phyloP scores from a whole-genome alignment of 2,888 invertebrate species.

The Hydraecia micacea region DNA sequence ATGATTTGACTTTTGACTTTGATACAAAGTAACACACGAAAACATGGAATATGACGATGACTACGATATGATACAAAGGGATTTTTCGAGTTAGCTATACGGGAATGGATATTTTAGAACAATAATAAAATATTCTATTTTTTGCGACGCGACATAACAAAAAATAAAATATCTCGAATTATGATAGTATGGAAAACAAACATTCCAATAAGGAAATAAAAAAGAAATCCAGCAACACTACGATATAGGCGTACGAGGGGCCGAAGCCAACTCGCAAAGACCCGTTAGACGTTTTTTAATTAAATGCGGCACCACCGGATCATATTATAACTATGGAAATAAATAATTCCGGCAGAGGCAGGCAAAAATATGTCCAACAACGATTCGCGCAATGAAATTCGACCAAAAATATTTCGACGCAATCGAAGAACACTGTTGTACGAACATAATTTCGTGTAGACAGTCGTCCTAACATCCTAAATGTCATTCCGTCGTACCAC shows the following conservation, averaged over 20 bases:
- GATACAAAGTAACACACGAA: not conserved
- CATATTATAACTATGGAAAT: not conserved
- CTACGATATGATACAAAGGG: too few relatives aligned
- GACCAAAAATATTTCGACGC: conserved; percentile 14
- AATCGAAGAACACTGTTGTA: not conserved
- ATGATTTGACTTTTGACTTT: too few relatives aligned
- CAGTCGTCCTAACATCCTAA: conserved; percentile 19
- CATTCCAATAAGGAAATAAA: not conserved
- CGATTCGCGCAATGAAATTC: conserved; percentile 12
- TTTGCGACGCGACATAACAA: not conserved
- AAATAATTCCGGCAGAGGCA: not conserved
- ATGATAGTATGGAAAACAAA: not conserved
- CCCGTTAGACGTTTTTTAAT: too few relatives aligned
- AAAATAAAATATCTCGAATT: not conserved
- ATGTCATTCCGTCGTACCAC: conserved; percentile 32
- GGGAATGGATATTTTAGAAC: not conserved
- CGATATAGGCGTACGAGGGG: not conserved
- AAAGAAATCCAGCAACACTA: not conserved
- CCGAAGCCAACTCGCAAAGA: too few relatives aligned
- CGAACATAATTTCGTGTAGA: not conserved
- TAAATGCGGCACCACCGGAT: too few relatives aligned
- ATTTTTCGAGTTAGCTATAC: too few relatives aligned
- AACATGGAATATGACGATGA: not conserved
- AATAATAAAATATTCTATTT: not conserved
- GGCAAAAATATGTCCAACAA: too few relatives aligned